A percentile compares a stretch with the other conserved stretches of the same genome.
These are phyloP conservation scores for Buathra laborator DNA, from an alignment of 2,888 invertebrate genomes.

Conservation along the genomic window DNA sequence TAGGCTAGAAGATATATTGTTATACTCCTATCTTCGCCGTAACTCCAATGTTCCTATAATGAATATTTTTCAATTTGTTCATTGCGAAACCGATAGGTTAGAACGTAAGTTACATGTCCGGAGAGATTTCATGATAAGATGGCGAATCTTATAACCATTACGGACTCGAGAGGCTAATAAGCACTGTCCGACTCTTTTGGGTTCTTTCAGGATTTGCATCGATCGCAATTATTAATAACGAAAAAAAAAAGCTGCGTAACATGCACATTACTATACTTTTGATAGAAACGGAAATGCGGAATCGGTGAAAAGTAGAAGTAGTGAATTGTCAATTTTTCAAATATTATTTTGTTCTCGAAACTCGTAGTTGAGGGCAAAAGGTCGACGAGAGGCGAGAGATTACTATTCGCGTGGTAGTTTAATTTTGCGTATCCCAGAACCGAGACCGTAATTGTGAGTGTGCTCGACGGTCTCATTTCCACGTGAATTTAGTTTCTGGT, in stretches of 20 bases:
- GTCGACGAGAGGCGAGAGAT: constrained; percentile 36
- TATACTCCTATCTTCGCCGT: not conserved
- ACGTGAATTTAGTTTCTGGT: constrained; percentile 81
- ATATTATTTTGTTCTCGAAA: not conserved
- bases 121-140: not conserved
- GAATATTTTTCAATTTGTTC: not conserved
- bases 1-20: not conserved
- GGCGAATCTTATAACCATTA: not conserved
- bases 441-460: constrained; percentile 81
- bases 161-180: not conserved
- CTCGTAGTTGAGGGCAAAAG: constrained; percentile 25
- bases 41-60: not conserved
- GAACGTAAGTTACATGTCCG: not conserved
- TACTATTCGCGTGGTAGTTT: constrained; percentile 73
- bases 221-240: not conserved
- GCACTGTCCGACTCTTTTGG: not conserved
- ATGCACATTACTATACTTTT: not conserved
- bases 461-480: constrained; percentile 81
- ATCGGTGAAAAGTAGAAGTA: constrained; percentile 1
- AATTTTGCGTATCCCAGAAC: constrained; percentile 80
- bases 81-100: not conserved
- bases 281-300: not conserved
- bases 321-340: constrained; percentile 30
- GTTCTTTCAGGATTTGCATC: not conserved
- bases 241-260: not conserved